These are phyloP conservation scores for Anomalospiza imberbis DNA, from an alignment of 2,797 vertebrate genomes.

Conservation along the genomic window DNA sequence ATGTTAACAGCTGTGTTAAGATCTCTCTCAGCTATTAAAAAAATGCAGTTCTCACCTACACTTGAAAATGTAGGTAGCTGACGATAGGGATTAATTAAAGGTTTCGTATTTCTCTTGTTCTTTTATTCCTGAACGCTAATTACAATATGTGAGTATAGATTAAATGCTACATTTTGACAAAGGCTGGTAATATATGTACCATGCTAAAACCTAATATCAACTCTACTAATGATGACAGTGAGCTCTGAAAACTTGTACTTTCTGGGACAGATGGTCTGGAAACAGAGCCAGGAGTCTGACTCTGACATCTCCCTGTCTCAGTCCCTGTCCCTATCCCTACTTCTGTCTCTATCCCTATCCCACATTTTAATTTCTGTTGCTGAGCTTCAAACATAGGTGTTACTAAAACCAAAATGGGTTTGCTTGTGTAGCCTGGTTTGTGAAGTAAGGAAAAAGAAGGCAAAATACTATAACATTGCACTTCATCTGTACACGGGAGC, in stretches of 20 bases:
- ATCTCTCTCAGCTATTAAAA: not conserved
- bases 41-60: not conserved
- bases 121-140: slow-evolving; percentile 56
- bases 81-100: slow-evolving; percentile 53
- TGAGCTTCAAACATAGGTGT: not conserved
- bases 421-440: not conserved
- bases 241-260: not conserved
- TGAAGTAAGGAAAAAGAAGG: not conserved
- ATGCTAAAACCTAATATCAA: not conserved
- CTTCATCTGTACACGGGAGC: not conserved
- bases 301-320: not conserved
- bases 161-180: slow-evolving; percentile 43
- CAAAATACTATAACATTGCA: accelerated
- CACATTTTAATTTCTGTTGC: not conserved
- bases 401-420: not conserved
- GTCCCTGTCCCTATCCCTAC: not conserved
- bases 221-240: not conserved
- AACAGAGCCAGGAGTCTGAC: not conserved
- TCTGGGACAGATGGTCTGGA: not conserved
- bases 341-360: not conserved
- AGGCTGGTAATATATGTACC: slow-evolving; percentile 32
- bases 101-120: slow-evolving; percentile 34
- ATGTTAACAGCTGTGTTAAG: slow-evolving; percentile 16
- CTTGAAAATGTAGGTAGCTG: slow-evolving; percentile 28
- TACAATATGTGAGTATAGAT: slow-evolving; percentile 46